Percentiles rank a stretch among this genome's conserved stretches.
These are phyloP conservation scores for Argyra leucocephala DNA, from an alignment of 2,888 invertebrate species.

Conservation along the genomic window DNA sequence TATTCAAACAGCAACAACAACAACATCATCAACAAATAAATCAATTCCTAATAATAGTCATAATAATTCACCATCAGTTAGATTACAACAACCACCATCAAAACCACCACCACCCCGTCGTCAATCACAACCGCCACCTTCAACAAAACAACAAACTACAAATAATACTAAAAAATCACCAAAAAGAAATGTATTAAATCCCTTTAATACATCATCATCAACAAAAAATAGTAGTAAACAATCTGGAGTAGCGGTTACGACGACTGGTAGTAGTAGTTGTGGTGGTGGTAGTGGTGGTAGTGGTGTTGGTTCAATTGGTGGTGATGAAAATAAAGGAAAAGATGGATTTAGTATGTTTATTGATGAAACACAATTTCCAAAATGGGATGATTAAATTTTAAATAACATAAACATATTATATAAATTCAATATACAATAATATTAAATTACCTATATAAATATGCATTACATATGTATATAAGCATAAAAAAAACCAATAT, in stretches of 20 bases:
- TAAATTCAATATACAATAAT: neutral
- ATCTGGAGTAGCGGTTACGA: slow-evolving; percentile 12
- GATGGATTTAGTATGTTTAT: slow-evolving; percentile 47
- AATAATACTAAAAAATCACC: neutral
- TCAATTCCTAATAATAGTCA: slow-evolving; percentile 19
- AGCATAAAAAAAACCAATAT: neutral
- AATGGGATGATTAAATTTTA: slow-evolving; percentile 54
- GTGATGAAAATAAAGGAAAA: slow-evolving; percentile 28
- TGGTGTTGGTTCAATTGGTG: too few species aligned
- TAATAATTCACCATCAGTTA: slow-evolving; percentile 23
- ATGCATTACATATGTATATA: neutral
- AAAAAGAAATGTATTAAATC: neutral
- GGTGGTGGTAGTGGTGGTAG: slow-evolving; percentile 27
- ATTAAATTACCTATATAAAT: neutral
- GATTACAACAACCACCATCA: slow-evolving; percentile 25
- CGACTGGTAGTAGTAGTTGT: slow-evolving; percentile 22
- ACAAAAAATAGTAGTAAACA: slow-evolving; percentile 15
- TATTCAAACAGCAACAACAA: slow-evolving; percentile 28
- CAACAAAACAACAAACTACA: slow-evolving; percentile 27
- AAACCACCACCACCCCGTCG: slow-evolving; percentile 25
- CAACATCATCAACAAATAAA: slow-evolving; percentile 32
- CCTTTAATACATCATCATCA: slow-evolving; percentile 19
- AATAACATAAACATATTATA: neutral
- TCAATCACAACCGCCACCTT: slow-evolving; percentile 26
- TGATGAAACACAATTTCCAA: slow-evolving; percentile 51